Evolutionary conservation across 2,797 vertebrate genomes (phyloP).

Genomic region (Amblyopsis hoosieri): DNA sequence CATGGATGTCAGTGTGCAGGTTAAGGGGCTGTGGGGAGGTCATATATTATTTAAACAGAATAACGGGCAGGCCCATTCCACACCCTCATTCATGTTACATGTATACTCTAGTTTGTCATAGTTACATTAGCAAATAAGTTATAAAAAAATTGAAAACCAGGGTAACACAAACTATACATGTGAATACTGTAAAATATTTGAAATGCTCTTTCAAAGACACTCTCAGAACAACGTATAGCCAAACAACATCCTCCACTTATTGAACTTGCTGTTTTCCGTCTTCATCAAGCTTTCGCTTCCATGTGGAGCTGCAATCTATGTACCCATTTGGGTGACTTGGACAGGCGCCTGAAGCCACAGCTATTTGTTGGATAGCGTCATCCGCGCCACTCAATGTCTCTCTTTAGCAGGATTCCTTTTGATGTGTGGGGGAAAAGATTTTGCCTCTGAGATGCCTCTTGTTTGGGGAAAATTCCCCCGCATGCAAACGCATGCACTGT

Average conservation of each 20-base stretch:
- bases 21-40: too few species aligned
- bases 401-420: slow-evolving; percentile 44
- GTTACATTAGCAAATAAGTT: neutral
- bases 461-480: slow-evolving; percentile 43
- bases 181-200: too few species aligned
- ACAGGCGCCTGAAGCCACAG: slow-evolving; percentile 36
- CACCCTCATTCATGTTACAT: too few species aligned
- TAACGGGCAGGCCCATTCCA: too few species aligned
- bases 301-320: slow-evolving; percentile 19
- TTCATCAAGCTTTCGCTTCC: slow-evolving; percentile 19
- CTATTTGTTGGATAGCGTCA: slow-evolving; percentile 47
- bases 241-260: slow-evolving; percentile 12
- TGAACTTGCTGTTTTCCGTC: slow-evolving; percentile 15
- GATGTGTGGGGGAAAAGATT: slow-evolving; percentile 37
- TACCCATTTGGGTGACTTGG: slow-evolving; percentile 7
- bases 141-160: neutral
- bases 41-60: too few species aligned
- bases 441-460: slow-evolving; percentile 49
- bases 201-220: too few species aligned
- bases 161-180: too few species aligned
- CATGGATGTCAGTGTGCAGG: too few species aligned
- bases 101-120: neutral
- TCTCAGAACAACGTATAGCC: too few species aligned
- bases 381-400: slow-evolving; percentile 49
- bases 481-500: slow-evolving; percentile 52